phyloP scores from a whole-genome alignment of 2,797 vertebrate species.

The Hyperoplus immaculatus region DNA sequence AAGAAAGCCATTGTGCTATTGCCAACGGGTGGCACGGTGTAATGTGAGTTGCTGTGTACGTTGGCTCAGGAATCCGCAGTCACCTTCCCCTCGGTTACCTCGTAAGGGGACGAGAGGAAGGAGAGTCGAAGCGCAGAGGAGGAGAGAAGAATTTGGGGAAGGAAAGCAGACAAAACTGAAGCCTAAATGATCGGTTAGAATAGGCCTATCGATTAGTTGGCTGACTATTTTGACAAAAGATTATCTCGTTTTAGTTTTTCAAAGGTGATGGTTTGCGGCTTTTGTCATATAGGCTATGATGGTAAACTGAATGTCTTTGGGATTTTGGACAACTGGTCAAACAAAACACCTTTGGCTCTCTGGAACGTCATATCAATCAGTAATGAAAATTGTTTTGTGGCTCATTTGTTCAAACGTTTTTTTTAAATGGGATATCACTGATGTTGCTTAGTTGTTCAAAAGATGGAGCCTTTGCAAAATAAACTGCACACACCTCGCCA shows the following conservation, averaged over 20 bases:
- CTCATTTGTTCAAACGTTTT: neutral
- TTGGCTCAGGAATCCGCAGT: slow-evolving; percentile 76
- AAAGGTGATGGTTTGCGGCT: neutral
- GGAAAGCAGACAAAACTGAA: neutral
- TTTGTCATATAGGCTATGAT: neutral
- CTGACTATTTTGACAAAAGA: neutral
- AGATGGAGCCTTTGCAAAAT: neutral
- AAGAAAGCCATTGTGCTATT: slow-evolving; percentile 81
- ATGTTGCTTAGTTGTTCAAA: neutral
- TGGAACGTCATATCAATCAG: neutral
- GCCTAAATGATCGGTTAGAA: neutral
- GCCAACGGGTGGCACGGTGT: slow-evolving; percentile 83
- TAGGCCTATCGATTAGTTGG: neutral
- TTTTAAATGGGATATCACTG: neutral
- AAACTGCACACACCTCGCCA: neutral
- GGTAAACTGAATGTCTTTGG: neutral
- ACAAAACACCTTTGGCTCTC: neutral
- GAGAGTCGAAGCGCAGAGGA: slow-evolving; percentile 33
- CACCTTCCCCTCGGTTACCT: slow-evolving; percentile 54
- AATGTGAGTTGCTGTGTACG: slow-evolving; percentile 81
- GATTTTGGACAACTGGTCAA: neutral
- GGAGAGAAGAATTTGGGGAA: neutral
- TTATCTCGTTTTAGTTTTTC: neutral
- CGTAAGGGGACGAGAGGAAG: slow-evolving; percentile 37
- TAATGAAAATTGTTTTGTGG: neutral